A percentile compares a stretch with the other conserved stretches of the same genome.
phyloP scores from a whole-genome alignment of 2,888 invertebrate genomes.

The Drosophila pseudotalamancana region DNA sequence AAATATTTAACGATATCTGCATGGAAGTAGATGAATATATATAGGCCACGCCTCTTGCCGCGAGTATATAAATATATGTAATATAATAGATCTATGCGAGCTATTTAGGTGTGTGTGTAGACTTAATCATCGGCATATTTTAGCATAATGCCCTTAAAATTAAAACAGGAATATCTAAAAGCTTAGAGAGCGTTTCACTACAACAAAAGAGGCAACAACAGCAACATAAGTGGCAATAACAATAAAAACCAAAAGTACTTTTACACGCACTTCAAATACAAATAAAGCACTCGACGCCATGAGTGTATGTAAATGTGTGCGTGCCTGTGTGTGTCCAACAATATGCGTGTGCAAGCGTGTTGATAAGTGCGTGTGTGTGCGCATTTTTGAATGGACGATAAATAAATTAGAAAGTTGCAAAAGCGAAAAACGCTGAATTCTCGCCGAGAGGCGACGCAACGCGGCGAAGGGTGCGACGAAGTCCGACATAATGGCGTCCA shows the following conservation, averaged over 20 bases:
- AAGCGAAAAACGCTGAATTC: constrained; percentile 58
- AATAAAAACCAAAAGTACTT: constrained; percentile 61
- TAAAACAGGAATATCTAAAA: constrained; percentile 28
- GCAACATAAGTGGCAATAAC: constrained; percentile 55
- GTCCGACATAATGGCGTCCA: constrained; percentile 82
- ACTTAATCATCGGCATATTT: constrained; percentile 46
- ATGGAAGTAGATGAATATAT: too few relatives aligned
- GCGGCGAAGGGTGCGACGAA: constrained; percentile 48
- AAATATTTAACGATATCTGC: too few relatives aligned
- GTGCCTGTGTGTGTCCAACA: constrained; percentile 8
- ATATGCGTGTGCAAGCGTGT: constrained; percentile 35
- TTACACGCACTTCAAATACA: constrained; percentile 75
- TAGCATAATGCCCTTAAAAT: constrained; percentile 41
- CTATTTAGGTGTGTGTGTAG: constrained; percentile 27
- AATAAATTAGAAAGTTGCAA: constrained; percentile 76
- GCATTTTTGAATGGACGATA: constrained; percentile 66
- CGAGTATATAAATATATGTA: not conserved
- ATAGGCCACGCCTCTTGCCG: too few relatives aligned
- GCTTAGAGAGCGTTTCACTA: constrained; percentile 27
- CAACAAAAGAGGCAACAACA: constrained; percentile 20
- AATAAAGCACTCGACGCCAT: constrained; percentile 37
- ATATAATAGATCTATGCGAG: not conserved
- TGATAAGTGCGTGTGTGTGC: constrained; percentile 49
- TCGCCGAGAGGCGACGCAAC: not conserved
- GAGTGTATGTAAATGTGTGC: constrained; percentile 8